phyloP scores from a whole-genome alignment of 2,888 invertebrate genomes.

The Luperina nickerlii region DNA sequence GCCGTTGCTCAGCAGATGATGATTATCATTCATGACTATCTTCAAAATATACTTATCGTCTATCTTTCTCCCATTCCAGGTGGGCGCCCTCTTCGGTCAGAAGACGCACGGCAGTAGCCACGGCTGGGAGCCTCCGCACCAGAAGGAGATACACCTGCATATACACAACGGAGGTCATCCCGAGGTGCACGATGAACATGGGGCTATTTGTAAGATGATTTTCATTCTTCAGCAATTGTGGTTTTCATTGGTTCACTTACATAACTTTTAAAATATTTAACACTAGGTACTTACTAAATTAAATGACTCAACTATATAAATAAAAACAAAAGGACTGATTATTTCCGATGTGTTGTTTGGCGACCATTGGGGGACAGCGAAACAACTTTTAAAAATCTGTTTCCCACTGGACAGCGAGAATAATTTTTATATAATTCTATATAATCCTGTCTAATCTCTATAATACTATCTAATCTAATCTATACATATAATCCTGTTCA shows the following conservation, averaged over 20 bases:
- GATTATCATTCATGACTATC: background rate
- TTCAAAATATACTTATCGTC: background rate
- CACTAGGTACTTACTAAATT: too few relatives aligned
- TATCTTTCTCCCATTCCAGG: constrained; percentile 69
- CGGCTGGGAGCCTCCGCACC: constrained; percentile 77
- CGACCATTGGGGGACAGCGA: too few relatives aligned
- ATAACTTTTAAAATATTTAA: too few relatives aligned
- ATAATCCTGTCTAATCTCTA: too few relatives aligned
- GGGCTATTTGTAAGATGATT: constrained; percentile 67
- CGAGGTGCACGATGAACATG: constrained; percentile 71
- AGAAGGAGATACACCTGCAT: constrained; percentile 88
- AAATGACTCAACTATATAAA: too few relatives aligned
- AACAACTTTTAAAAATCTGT: too few relatives aligned
- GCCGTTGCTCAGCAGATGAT: background rate
- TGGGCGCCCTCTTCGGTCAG: constrained; percentile 80
- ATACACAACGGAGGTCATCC: constrained; percentile 81
- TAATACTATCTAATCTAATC: too few relatives aligned
- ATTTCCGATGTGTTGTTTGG: too few relatives aligned
- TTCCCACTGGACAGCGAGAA: too few relatives aligned
- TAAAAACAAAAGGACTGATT: too few relatives aligned
- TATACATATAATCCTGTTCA: too few relatives aligned
- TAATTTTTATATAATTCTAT: too few relatives aligned
- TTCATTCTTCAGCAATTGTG: background rate
- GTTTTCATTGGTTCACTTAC: background rate
- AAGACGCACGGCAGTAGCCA: constrained; percentile 76